phyloP scores from a whole-genome alignment of 2,888 invertebrate species.

The Drosophila percnosoma region DNA sequence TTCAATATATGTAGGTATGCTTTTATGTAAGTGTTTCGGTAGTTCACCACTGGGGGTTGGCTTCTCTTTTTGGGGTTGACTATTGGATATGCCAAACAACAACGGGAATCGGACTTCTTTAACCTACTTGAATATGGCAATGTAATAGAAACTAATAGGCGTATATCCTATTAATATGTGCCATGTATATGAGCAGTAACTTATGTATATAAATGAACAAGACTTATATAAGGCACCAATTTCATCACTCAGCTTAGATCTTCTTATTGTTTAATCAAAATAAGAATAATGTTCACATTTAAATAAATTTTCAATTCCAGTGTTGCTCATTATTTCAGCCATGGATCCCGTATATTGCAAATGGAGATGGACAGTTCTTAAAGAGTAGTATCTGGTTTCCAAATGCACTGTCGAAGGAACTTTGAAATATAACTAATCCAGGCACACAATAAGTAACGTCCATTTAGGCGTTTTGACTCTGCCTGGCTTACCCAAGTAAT shows the following conservation, averaged over 20 bases:
- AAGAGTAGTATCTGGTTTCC: neutral
- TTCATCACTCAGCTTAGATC: neutral
- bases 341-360: neutral
- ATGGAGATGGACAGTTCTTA: neutral
- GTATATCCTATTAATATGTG: neutral
- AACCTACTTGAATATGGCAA: neutral
- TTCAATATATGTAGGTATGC: constrained; percentile 51
- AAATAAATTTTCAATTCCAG: neutral
- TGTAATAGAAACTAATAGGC: neutral
- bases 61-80: constrained; percentile 25
- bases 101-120: neutral
- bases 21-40: constrained; percentile 21
- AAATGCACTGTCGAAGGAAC: neutral
- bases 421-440: constrained; percentile 29
- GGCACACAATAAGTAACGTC: constrained; percentile 25
- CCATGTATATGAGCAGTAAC: neutral
- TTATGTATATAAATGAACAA: neutral
- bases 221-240: neutral
- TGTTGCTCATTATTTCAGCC: neutral
- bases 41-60: constrained; percentile 29
- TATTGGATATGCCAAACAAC: neutral
- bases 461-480: constrained; percentile 23
- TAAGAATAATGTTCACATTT: neutral
- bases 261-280: neutral
- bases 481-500: constrained; percentile 37